These are phyloP conservation scores for Tanytarsus gracilentus DNA, from an alignment of 2,888 invertebrate species.

Conservation along the genomic window DNA sequence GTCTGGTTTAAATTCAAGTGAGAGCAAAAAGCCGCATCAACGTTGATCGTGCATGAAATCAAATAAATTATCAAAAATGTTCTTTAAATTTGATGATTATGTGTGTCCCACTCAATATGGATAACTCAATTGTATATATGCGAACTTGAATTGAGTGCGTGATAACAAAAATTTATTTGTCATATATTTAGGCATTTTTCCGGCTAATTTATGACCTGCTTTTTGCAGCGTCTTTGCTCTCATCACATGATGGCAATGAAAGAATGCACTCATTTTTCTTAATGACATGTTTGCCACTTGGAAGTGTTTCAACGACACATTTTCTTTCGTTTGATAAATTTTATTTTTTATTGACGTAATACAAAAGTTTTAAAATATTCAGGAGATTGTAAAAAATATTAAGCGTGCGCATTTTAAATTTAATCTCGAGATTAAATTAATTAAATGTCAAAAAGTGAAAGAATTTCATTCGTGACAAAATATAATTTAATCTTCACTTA, in stretches of 20 bases:
- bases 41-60: background rate
- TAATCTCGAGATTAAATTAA: too few relatives aligned
- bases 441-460: too few relatives aligned
- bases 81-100: constrained; percentile 3
- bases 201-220: background rate
- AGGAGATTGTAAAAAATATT: too few relatives aligned
- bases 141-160: background rate
- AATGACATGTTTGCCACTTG: background rate
- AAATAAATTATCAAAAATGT: constrained; percentile 1
- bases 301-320: background rate
- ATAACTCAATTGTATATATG: background rate
- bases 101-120: background rate
- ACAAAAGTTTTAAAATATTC: too few relatives aligned
- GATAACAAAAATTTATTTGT: background rate
- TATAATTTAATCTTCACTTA: too few relatives aligned
- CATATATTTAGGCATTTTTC: background rate
- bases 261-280: too few relatives aligned
- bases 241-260: too few relatives aligned
- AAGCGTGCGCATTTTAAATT: too few relatives aligned
- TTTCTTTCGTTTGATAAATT: too few relatives aligned
- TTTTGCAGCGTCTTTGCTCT: background rate
- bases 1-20: background rate
- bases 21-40: background rate
- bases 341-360: too few relatives aligned
- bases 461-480: too few relatives aligned